A percentile compares a stretch with the other conserved stretches of the same genome.
Conservation (phyloP, 2,113 vertebrate species). For the Andinoacara biseriatus region DNA sequence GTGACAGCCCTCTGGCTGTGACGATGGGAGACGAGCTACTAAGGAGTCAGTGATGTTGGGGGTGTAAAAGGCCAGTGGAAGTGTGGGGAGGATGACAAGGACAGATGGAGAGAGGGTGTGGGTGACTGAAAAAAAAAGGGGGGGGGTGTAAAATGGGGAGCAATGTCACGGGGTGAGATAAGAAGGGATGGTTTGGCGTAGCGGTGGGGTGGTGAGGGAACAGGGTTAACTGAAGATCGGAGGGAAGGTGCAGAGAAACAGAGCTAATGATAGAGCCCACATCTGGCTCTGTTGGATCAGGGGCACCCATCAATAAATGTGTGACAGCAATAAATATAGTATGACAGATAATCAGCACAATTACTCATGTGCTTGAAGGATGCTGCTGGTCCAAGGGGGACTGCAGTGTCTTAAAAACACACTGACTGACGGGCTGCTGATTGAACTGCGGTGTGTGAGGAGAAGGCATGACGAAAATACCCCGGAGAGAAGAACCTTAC, state of each 20-base stretch:
- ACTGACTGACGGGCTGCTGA: slow-evolving; percentile 47
- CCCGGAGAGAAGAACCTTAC: background rate
- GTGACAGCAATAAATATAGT: slow-evolving; percentile 72
- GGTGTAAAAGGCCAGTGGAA: slow-evolving; percentile 14
- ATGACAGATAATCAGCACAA: slow-evolving; percentile 65
- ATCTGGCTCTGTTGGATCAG: slow-evolving; percentile 41
- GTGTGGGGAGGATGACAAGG: slow-evolving; percentile 19
- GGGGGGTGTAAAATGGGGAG: background rate
- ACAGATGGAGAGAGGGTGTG: background rate
- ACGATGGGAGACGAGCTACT: background rate
- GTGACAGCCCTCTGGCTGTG: slow-evolving; percentile 20
- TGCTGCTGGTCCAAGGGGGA: slow-evolving; percentile 18
- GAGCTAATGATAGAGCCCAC: slow-evolving; percentile 43
- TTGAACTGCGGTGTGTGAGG: background rate
- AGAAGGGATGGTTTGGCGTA: background rate
- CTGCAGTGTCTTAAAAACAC: slow-evolving; percentile 21
- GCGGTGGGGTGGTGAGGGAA: slow-evolving; percentile 11
- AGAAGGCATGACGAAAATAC: slow-evolving; percentile 11
- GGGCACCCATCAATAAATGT: slow-evolving; percentile 59
- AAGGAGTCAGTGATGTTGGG: slow-evolving; percentile 7
- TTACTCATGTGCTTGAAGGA: slow-evolving; percentile 55
- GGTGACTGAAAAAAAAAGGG: background rate
- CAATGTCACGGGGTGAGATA: background rate
- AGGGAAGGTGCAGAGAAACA: slow-evolving; percentile 11
- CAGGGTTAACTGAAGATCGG: slow-evolving; percentile 36